Evolutionary conservation across 2,797 vertebrate genomes (phyloP).

Genomic region (Brotula barbata): DNA sequence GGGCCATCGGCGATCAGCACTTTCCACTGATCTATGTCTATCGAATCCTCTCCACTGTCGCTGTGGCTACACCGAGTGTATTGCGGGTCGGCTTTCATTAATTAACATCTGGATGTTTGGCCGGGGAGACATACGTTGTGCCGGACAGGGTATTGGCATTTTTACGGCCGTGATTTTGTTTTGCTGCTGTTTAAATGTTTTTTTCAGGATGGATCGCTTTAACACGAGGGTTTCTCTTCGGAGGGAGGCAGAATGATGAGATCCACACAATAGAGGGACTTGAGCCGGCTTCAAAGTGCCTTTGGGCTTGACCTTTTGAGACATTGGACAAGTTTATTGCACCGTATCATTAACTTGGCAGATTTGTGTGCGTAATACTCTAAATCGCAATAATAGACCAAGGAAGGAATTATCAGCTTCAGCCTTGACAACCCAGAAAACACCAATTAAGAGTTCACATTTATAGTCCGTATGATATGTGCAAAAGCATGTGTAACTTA

Average conservation of each 20-base stretch:
- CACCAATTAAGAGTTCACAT: too few relatives aligned
- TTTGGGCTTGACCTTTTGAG: slow-evolving; percentile 27
- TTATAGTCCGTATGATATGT: too few relatives aligned
- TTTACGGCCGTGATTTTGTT: slow-evolving; percentile 80
- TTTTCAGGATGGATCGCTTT: slow-evolving; percentile 54
- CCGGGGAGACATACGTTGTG: slow-evolving; percentile 65
- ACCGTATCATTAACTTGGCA: neutral
- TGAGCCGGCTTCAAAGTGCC: slow-evolving; percentile 1
- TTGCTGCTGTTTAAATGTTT: slow-evolving; percentile 72
- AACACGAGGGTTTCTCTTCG: slow-evolving; percentile 54
- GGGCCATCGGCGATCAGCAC: slow-evolving; percentile 59
- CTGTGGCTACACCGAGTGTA: slow-evolving; percentile 56
- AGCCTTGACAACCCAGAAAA: too few relatives aligned
- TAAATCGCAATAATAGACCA: neutral
- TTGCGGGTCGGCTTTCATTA: slow-evolving; percentile 65
- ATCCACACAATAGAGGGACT: slow-evolving; percentile 9
- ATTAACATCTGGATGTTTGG: slow-evolving; percentile 63
- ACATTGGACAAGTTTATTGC: neutral
- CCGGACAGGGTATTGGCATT: slow-evolving; percentile 74
- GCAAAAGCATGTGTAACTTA: too few relatives aligned
- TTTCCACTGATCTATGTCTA: slow-evolving; percentile 74
- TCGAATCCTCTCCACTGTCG: slow-evolving; percentile 69
- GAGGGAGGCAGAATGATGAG: slow-evolving; percentile 42
- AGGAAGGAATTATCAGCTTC: too few relatives aligned
- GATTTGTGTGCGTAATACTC: neutral